Evolutionary conservation across 2,797 vertebrate species (phyloP).

Genomic region (Distichodus sexfasciatus): DNA sequence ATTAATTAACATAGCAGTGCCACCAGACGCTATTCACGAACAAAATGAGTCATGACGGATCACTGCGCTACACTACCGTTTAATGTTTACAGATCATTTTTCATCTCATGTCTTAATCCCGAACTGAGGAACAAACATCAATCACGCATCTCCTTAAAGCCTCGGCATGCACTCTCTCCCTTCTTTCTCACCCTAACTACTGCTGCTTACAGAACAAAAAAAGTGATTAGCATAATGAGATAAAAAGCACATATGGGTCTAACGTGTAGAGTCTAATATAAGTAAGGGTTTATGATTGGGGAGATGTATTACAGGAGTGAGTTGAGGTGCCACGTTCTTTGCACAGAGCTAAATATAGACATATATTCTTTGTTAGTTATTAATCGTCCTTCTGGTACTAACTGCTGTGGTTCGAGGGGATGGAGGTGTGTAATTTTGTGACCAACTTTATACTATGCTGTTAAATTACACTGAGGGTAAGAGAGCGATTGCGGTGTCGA

Average conservation of each 20-base stretch:
- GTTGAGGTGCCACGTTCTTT: conserved; percentile 2
- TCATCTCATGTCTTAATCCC: conserved; percentile 18
- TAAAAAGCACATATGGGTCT: not conserved
- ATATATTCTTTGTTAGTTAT: not conserved
- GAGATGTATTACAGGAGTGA: not conserved
- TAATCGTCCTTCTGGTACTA: not conserved
- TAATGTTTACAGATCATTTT: conserved; percentile 26
- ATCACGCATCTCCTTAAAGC: not conserved
- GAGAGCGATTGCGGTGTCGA: not conserved
- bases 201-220: conserved; percentile 15
- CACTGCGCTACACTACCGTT: not conserved
- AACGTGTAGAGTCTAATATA: not conserved
- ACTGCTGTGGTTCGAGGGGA: not conserved
- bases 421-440: not conserved
- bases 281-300: not conserved
- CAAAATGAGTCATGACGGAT: conserved; percentile 4
- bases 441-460: not conserved
- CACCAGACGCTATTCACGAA: not conserved
- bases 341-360: not conserved
- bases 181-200: not conserved
- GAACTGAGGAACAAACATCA: conserved; percentile 1
- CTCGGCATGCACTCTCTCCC: not conserved
- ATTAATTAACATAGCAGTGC: not conserved
- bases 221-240: not conserved
- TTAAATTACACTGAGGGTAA: not conserved